These are phyloP conservation scores for Pterostichus madidus DNA, from an alignment of 2,888 invertebrate species.

Conservation along the genomic window DNA sequence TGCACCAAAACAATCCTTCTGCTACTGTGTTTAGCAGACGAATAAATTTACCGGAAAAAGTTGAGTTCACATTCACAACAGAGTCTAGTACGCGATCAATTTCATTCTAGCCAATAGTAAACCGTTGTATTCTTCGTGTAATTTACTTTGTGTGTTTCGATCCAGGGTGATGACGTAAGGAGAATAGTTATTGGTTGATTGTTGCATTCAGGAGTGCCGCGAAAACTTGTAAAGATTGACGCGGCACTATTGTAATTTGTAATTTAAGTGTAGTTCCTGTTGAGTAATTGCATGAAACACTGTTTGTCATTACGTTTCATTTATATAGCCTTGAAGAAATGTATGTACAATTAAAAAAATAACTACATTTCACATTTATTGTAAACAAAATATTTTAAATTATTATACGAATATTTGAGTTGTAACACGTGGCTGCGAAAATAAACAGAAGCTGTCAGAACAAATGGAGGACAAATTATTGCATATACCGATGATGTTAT, in stretches of 20 bases:
- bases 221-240: neutral
- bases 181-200: conserved; percentile 36
- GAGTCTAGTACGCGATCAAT: conserved; percentile 53
- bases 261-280: conserved; percentile 37
- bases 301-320: neutral
- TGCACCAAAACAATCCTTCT: conserved; percentile 7
- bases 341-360: neutral
- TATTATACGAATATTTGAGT: too few species aligned
- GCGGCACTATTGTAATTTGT: neutral
- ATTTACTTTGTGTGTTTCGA: conserved; percentile 54
- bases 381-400: too few species aligned
- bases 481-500: too few species aligned
- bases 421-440: too few species aligned
- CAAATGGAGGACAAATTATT: too few species aligned
- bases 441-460: too few species aligned
- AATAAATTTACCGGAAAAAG: conserved; percentile 35
- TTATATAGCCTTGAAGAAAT: neutral
- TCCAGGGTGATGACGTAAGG: conserved; percentile 54
- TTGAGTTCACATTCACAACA: neutral
- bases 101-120: conserved; percentile 44
- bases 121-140: conserved; percentile 7
- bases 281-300: conserved; percentile 10
- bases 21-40: neutral
- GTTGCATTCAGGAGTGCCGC: neutral
- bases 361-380: neutral